Conservation (phyloP, 2,113 vertebrate species). For the Chloropsis cyanopogon region DNA sequence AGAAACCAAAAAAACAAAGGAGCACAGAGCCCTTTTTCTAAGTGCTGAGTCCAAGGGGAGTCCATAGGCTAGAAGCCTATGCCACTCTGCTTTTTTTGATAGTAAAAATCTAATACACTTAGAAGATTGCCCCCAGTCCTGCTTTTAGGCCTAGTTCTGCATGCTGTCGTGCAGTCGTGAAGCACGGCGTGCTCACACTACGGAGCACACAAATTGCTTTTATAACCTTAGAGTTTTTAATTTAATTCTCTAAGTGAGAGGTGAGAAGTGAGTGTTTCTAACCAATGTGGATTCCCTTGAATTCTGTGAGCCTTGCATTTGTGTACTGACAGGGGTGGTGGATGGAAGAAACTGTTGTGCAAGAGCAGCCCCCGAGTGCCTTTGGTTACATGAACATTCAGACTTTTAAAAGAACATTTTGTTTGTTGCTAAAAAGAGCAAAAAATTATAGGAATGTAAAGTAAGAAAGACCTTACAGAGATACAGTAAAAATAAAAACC, state of each 20-base stretch:
- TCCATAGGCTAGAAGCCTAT: neutral
- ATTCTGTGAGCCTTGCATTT: neutral
- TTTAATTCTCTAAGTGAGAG: neutral
- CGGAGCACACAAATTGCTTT: neutral
- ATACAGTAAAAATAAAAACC: neutral
- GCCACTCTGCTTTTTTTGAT: neutral
- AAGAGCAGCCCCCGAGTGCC: neutral
- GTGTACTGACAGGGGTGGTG: accelerated
- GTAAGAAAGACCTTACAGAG: neutral
- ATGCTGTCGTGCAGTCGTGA: neutral
- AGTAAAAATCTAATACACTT: neutral
- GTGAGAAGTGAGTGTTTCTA: neutral
- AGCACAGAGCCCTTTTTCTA: neutral
- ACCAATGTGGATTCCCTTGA: neutral
- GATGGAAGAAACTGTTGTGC: neutral
- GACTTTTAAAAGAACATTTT: neutral
- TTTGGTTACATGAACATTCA: accelerated
- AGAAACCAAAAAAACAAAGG: neutral
- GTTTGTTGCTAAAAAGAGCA: neutral
- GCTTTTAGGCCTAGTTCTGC: neutral
- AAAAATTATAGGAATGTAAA: neutral
- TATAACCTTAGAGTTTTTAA: neutral
- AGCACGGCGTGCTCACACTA: accelerated
- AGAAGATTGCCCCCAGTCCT: neutral
- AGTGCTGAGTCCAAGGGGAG: neutral